Percentiles rank a stretch among this genome's conserved stretches.
These are phyloP conservation scores for Leptoteleia sp. DNA, from an alignment of 1,140 invertebrate genomes.

Conservation along the genomic window DNA sequence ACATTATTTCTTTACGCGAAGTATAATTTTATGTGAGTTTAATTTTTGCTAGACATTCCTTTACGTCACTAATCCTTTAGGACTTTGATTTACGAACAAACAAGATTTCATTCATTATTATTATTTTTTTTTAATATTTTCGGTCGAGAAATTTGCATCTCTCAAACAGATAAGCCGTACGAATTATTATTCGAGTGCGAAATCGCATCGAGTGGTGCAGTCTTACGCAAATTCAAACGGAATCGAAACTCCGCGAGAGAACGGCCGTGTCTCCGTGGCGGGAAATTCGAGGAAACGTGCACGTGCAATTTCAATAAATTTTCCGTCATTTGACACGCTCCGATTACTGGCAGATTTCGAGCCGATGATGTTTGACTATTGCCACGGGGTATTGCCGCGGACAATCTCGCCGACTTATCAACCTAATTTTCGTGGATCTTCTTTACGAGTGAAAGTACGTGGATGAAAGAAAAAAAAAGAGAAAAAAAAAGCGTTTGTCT, in stretches of 20 bases:
- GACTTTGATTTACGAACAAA: too few relatives aligned
- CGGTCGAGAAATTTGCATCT: conserved; percentile 11
- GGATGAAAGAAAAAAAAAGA: too few relatives aligned
- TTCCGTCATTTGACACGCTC: conserved; percentile 24
- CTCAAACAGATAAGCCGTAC: neutral
- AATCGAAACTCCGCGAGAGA: too few relatives aligned
- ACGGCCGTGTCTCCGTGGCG: too few relatives aligned
- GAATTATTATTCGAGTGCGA: neutral
- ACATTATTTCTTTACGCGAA: too few relatives aligned
- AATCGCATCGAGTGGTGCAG: neutral
- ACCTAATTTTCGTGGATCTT: conserved; percentile 54
- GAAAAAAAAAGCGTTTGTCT: too few relatives aligned
- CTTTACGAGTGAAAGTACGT: too few relatives aligned
- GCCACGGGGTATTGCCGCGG: conserved; percentile 18
- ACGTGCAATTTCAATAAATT: conserved; percentile 13
- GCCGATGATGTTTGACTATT: conserved; percentile 26
- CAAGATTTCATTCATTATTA: too few relatives aligned
- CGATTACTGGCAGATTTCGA: conserved; percentile 17
- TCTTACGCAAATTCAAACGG: neutral
- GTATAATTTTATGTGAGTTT: too few relatives aligned
- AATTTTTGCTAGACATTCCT: too few relatives aligned
- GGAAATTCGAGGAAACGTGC: conserved; percentile 15
- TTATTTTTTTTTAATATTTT: too few relatives aligned
- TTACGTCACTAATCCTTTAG: too few relatives aligned
- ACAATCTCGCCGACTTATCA: conserved; percentile 49